A percentile compares a stretch with the other conserved stretches of the same genome.
Evolutionary conservation across 2,797 vertebrate genomes (phyloP).

Genomic region (Esox masquinongy): DNA sequence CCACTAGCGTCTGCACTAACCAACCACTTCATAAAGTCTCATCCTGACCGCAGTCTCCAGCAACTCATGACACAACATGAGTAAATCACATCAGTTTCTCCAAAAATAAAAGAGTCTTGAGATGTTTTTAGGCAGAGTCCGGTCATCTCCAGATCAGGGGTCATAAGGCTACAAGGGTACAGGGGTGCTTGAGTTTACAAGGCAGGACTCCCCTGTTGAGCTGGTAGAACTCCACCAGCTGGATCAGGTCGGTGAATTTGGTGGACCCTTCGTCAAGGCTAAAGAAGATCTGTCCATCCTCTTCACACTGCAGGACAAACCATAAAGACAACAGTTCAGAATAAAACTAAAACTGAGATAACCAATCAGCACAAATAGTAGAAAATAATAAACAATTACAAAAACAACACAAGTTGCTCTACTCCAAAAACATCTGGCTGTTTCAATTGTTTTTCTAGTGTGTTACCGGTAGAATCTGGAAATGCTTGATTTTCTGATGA

Average conservation of each 20-base stretch:
- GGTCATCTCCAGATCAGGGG: slow-evolving; percentile 70
- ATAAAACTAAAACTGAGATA: background rate
- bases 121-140: slow-evolving; percentile 67
- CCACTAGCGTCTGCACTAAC: background rate
- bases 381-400: background rate
- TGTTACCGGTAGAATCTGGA: slow-evolving; percentile 95
- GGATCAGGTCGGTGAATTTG: slow-evolving; percentile 98
- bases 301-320: slow-evolving; percentile 84
- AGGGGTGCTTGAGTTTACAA: slow-evolving; percentile 97
- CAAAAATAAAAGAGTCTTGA: slow-evolving; percentile 31
- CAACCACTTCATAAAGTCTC: background rate
- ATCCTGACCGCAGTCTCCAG: slow-evolving; percentile 16
- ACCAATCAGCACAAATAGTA: background rate
- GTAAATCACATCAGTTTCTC: slow-evolving; percentile 2
- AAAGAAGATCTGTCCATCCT: slow-evolving; percentile 94
- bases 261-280: slow-evolving; percentile 97
- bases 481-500: slow-evolving; percentile 99
- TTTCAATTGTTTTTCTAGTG: background rate
- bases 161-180: slow-evolving; percentile 98
- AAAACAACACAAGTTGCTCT: background rate
- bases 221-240: slow-evolving; percentile 99
- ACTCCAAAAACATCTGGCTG: background rate
- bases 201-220: slow-evolving; percentile 98
- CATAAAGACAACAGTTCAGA: background rate
- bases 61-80: slow-evolving; percentile 18